phyloP scores from a whole-genome alignment of 2,888 invertebrate genomes.

The Dynastes hyllus region DNA sequence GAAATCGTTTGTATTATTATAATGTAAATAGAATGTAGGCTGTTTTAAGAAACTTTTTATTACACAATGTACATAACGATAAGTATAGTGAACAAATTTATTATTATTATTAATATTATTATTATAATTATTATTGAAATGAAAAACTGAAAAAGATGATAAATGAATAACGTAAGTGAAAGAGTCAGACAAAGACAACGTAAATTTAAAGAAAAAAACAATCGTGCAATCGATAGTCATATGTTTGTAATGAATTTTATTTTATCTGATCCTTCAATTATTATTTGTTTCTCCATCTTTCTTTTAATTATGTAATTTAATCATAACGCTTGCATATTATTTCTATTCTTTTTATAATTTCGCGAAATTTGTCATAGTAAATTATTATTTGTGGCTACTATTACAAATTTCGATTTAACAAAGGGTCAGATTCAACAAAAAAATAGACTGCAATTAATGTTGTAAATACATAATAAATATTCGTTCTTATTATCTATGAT shows the following conservation, averaged over 20 bases:
- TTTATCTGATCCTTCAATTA: slow-evolving; percentile 44
- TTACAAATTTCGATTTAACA: slow-evolving; percentile 13
- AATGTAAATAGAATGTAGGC: slow-evolving; percentile 69
- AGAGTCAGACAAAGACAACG: slow-evolving; percentile 5
- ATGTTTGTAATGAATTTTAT: slow-evolving; percentile 8
- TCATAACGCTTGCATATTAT: slow-evolving; percentile 7
- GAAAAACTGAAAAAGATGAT: neutral
- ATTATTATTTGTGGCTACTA: neutral
- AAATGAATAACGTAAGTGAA: neutral
- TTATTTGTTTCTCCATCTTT: slow-evolving; percentile 14
- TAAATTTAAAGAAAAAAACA: slow-evolving; percentile 55
- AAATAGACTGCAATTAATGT: slow-evolving; percentile 41
- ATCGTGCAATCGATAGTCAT: slow-evolving; percentile 63
- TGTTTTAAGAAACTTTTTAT: slow-evolving; percentile 67
- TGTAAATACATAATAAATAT: slow-evolving; percentile 32
- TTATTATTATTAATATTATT: slow-evolving; percentile 54
- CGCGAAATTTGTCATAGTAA: neutral
- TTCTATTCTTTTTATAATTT: neutral
- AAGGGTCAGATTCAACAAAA: slow-evolving; percentile 35
- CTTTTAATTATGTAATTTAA: no score
- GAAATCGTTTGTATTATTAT: slow-evolving; percentile 63
- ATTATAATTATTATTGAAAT: slow-evolving; percentile 24
- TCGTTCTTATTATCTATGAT: slow-evolving; percentile 8
- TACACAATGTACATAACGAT: slow-evolving; percentile 63
- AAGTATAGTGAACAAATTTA: slow-evolving; percentile 59